Conservation (phyloP, 2,888 invertebrate species). For the Latrodectus elegans region DNA sequence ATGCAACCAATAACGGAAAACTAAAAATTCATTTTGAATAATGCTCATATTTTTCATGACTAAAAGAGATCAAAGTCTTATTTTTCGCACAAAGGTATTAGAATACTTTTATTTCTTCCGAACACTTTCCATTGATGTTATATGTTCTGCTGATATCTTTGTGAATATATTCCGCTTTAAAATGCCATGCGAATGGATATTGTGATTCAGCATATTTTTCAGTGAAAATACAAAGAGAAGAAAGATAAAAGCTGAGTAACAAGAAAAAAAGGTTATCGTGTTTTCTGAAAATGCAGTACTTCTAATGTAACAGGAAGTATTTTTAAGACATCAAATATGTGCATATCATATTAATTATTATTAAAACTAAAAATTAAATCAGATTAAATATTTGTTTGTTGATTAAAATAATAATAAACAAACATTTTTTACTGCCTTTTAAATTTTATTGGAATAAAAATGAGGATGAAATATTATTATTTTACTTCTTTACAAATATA, state of each 20-base stretch:
- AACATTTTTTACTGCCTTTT: too few relatives aligned
- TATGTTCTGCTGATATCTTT: background rate
- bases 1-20: conserved; percentile 12
- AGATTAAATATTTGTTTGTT: too few relatives aligned
- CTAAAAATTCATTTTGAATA: conserved; percentile 12
- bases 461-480: too few relatives aligned
- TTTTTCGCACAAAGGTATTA: conserved; percentile 2
- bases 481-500: too few relatives aligned
- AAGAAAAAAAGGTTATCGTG: background rate
- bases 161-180: background rate
- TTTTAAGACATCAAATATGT: too few relatives aligned
- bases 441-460: too few relatives aligned
- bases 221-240: background rate
- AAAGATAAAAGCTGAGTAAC: background rate
- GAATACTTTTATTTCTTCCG: background rate
- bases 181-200: background rate
- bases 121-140: background rate
- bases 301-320: too few relatives aligned
- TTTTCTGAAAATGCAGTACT: too few relatives aligned
- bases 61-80: background rate
- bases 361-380: too few relatives aligned
- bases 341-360: too few relatives aligned
- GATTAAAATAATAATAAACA: too few relatives aligned
- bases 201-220: background rate
- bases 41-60: background rate